A percentile compares a stretch with the other conserved stretches of the same genome.
Evolutionary conservation across 1,140 invertebrate species (phyloP).

Genomic region (Aphaenogaster ashmeadi): DNA sequence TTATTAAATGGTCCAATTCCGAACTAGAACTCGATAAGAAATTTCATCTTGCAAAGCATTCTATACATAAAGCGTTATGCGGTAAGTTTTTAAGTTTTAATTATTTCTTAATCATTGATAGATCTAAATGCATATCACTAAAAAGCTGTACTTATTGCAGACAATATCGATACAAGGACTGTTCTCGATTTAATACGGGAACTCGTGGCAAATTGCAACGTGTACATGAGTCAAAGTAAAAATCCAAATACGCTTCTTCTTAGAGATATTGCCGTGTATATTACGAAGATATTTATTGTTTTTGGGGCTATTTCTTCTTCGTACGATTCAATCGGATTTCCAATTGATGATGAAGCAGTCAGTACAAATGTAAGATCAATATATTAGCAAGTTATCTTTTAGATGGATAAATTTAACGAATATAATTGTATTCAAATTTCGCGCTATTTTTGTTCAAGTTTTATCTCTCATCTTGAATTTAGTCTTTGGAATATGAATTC

Average conservation of each 20-base stretch:
- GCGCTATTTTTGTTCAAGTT: neutral
- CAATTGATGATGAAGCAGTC: slow-evolving; percentile 85
- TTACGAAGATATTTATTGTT: slow-evolving; percentile 95
- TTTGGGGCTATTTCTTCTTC: slow-evolving; percentile 94
- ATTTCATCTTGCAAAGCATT: slow-evolving; percentile 89
- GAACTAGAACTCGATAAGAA: slow-evolving; percentile 91
- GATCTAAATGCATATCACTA: slow-evolving; percentile 38
- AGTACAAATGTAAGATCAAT: slow-evolving; percentile 88
- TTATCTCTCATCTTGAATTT: neutral
- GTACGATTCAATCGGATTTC: slow-evolving; percentile 93
- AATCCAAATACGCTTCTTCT: slow-evolving; percentile 89
- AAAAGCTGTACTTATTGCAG: slow-evolving; percentile 86
- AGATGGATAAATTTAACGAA: slow-evolving; percentile 14
- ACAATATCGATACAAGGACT: slow-evolving; percentile 97
- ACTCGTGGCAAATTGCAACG: slow-evolving; percentile 93
- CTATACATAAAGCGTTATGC: slow-evolving; percentile 95
- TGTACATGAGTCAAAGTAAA: slow-evolving; percentile 93
- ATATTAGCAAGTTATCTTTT: slow-evolving; percentile 9
- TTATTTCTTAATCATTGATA: slow-evolving; percentile 32
- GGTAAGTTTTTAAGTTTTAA: slow-evolving; percentile 86
- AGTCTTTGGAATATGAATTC: neutral
- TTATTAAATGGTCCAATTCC: slow-evolving; percentile 89
- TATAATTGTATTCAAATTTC: neutral
- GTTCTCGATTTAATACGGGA: slow-evolving; percentile 95
- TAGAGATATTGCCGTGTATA: slow-evolving; percentile 92